Percentiles rank a stretch among this genome's conserved stretches.
Evolutionary conservation across 2,888 invertebrate species (phyloP).

Genomic region (Athalia circularis): DNA sequence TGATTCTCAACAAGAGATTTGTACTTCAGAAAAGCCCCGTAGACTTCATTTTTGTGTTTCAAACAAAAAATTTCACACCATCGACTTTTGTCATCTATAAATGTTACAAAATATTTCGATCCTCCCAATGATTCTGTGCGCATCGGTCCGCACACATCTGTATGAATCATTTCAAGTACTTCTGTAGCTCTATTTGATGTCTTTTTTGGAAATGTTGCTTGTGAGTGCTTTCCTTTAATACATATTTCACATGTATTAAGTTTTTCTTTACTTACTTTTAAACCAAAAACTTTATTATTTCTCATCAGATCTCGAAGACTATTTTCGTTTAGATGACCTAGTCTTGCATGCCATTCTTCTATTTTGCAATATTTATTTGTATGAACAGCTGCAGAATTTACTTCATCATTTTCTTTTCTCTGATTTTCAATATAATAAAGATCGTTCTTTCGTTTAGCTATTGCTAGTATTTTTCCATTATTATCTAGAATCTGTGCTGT

Average conservation of each 20-base stretch:
- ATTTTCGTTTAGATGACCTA: too few relatives aligned
- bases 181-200: too few relatives aligned
- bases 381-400: too few relatives aligned
- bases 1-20: conserved; percentile 47
- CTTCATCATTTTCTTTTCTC: conserved; percentile 11
- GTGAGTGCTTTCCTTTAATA: conserved; percentile 39
- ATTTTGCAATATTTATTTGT: too few relatives aligned
- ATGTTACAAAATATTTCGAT: too few relatives aligned
- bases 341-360: too few relatives aligned
- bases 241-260: conserved; percentile 46
- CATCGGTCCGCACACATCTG: too few relatives aligned
- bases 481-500: conserved; percentile 38
- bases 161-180: too few relatives aligned
- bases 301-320: conserved; percentile 41
- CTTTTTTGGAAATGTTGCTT: conserved; percentile 44
- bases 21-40: conserved; percentile 44
- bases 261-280: conserved; percentile 21
- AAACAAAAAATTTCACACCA: conserved; percentile 48
- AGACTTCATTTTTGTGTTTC: conserved; percentile 46
- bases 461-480: conserved; percentile 31
- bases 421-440: conserved; percentile 47
- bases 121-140: too few relatives aligned
- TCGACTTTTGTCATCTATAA: conserved; percentile 57
- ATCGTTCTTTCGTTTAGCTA: conserved; percentile 44
- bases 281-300: conserved; percentile 45